A percentile compares a stretch with the other conserved stretches of the same genome.
Conservation (phyloP, 2,797 vertebrate genomes). For the Halcyon smyrnensis region DNA sequence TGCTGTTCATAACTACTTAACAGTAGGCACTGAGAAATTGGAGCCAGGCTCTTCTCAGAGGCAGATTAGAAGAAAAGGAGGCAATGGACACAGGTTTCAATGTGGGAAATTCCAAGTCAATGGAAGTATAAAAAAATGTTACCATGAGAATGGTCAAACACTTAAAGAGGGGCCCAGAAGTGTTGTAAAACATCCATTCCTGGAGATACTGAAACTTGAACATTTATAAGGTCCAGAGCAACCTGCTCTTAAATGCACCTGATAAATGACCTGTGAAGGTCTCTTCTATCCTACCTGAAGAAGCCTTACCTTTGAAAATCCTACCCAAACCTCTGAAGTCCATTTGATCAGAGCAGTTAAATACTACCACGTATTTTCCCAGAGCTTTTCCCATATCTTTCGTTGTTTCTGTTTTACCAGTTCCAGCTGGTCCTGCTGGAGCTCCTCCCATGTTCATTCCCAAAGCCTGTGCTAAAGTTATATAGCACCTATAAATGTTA, state of each 20-base stretch:
- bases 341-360: conserved; percentile 93
- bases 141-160: background rate
- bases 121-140: background rate
- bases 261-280: background rate
- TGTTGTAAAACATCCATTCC: rapidly evolving
- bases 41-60: background rate
- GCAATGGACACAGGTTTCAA: background rate
- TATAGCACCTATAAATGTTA: conserved; percentile 84
- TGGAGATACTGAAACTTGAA: background rate
- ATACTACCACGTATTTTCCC: conserved; percentile 90
- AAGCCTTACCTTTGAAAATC: conserved; percentile 88
- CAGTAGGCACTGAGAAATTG: background rate
- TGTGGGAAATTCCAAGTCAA: background rate
- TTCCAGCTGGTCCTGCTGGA: conserved; percentile 85
- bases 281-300: background rate
- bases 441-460: conserved; percentile 91
- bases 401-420: conserved; percentile 86
- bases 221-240: background rate
- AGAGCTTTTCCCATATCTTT: conserved; percentile 91
- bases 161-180: background rate
- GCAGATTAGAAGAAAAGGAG: background rate
- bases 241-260: background rate
- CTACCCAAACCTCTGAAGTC: conserved; percentile 90
- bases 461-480: conserved; percentile 87
- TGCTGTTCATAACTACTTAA: background rate